phyloP scores from a whole-genome alignment of 2,888 invertebrate species.

The Stenurella melanura region DNA sequence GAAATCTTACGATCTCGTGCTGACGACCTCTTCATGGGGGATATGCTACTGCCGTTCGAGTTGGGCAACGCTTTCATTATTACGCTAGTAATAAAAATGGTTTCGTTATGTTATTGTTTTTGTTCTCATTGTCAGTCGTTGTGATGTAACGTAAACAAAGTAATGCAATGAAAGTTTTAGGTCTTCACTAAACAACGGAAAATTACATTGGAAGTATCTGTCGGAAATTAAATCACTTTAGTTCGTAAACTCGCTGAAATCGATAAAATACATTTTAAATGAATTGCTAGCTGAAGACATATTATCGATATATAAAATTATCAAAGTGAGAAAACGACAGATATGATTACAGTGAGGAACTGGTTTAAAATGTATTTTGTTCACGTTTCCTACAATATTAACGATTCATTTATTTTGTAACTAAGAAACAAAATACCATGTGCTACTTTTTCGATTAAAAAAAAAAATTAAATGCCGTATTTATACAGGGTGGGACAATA shows the following conservation, averaged over 20 bases:
- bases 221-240: neutral
- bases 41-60: constrained; percentile 26
- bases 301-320: no score
- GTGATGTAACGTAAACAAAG: constrained; percentile 26
- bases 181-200: constrained; percentile 4
- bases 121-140: constrained; percentile 18
- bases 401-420: no score
- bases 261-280: neutral
- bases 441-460: no score
- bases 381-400: no score
- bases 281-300: no score
- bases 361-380: no score
- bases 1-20: constrained; percentile 26
- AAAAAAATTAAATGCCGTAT: no score
- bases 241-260: neutral
- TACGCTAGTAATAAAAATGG: constrained; percentile 22
- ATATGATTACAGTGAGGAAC: no score
- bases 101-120: constrained; percentile 22
- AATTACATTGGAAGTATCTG: neutral
- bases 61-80: constrained; percentile 26
- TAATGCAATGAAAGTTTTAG: neutral
- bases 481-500: no score
- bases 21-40: constrained; percentile 25
- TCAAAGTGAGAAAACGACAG: no score
- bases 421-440: no score